Percentiles rank a stretch among this genome's conserved stretches.
These are phyloP conservation scores for Antrozous pallidus DNA, from an alignment of 2,797 vertebrate genomes.

Conservation along the genomic window DNA sequence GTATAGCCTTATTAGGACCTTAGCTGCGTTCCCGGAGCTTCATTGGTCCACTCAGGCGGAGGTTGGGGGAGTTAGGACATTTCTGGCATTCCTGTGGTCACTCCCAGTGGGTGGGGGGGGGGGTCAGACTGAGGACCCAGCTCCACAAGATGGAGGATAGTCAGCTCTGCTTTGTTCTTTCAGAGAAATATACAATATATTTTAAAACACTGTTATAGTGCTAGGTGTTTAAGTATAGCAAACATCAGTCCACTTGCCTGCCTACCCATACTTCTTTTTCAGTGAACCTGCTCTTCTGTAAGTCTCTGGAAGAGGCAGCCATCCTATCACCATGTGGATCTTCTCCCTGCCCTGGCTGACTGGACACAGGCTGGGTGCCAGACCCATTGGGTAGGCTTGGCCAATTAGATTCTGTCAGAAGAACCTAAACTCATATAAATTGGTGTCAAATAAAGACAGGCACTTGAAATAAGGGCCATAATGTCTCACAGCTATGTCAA, in stretches of 20 bases:
- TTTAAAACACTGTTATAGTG: background rate
- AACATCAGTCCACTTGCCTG: background rate
- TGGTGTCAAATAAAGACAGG: background rate
- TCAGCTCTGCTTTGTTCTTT: no score
- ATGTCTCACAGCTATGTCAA: background rate
- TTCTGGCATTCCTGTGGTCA: no score
- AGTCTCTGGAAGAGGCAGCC: background rate
- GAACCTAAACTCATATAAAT: background rate
- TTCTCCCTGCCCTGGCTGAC: background rate
- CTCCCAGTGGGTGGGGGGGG: no score
- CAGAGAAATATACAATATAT: background rate
- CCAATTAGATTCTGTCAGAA: background rate
- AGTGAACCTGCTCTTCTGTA: background rate
- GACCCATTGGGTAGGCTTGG: background rate
- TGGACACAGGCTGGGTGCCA: background rate
- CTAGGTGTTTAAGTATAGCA: background rate
- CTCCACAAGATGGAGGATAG: no score
- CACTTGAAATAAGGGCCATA: background rate
- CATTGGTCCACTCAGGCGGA: no score
- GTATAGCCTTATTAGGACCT: no score
- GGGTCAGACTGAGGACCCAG: no score
- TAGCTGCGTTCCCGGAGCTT: no score
- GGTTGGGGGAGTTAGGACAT: no score
- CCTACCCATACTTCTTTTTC: background rate
- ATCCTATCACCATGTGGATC: background rate